Conservation (phyloP, 2,797 vertebrate genomes). For the Cephalopachus bancanus region DNA sequence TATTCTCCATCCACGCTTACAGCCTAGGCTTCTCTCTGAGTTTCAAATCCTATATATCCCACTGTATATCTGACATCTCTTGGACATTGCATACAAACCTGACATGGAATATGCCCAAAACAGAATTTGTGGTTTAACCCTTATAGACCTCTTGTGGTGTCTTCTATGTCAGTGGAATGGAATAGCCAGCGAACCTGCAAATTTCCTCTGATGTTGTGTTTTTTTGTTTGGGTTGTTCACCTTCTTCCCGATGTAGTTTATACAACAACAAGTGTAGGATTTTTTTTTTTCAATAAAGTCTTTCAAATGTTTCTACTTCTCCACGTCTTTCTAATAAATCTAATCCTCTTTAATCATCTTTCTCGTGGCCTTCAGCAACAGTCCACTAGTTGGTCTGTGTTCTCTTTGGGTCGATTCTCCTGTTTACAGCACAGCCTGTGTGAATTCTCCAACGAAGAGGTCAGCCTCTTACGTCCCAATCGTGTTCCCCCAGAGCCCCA, state of each 20-base stretch:
- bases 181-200: not conserved
- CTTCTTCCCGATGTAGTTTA: not conserved
- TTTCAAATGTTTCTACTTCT: not conserved
- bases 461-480: not conserved
- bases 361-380: not conserved
- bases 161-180: not conserved
- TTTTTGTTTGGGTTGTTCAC: not conserved
- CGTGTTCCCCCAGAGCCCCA: not conserved
- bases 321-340: not conserved
- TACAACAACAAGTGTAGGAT: not conserved
- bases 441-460: not conserved
- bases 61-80: not conserved
- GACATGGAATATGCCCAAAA: not conserved
- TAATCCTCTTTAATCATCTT: not conserved
- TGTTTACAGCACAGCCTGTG: not conserved
- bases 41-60: not conserved
- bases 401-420: not conserved
- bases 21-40: not conserved
- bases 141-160: not conserved
- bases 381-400: not conserved
- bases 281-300: not conserved
- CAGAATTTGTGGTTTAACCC: not conserved
- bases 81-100: not conserved
- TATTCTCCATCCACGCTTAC: not conserved
- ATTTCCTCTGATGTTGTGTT: not conserved